Conservation (phyloP, 2,888 invertebrate genomes). For the Prenolepis imparis region DNA sequence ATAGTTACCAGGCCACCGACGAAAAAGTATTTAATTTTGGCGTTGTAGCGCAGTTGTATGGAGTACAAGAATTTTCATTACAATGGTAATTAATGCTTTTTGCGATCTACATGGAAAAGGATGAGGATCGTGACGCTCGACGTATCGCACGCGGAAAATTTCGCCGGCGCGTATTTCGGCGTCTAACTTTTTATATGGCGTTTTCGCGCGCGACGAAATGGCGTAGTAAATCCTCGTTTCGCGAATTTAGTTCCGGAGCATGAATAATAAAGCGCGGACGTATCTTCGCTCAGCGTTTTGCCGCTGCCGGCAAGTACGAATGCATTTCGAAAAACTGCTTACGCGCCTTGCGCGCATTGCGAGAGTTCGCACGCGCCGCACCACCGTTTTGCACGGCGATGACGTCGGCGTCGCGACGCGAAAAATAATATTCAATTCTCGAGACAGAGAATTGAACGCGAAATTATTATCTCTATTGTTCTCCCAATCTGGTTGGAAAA, state of each 20-base stretch:
- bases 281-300: conserved; percentile 59
- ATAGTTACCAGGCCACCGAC: neutral
- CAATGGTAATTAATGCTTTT: conserved; percentile 45
- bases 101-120: conserved; percentile 33
- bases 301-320: conserved; percentile 49
- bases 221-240: conserved; percentile 72
- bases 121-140: conserved; percentile 38
- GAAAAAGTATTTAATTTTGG: conserved; percentile 23
- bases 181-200: conserved; percentile 66
- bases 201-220: conserved; percentile 61
- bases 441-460: neutral
- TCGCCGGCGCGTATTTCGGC: conserved; percentile 55
- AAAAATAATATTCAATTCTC: conserved; percentile 34
- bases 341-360: conserved; percentile 21
- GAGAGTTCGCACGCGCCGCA: conserved; percentile 45
- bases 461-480: conserved; percentile 14
- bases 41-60: neutral
- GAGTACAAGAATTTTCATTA: conserved; percentile 39
- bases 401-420: conserved; percentile 22
- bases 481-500: neutral
- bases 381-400: conserved; percentile 4
- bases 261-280: conserved; percentile 69
- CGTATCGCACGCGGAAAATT: conserved; percentile 56
- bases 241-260: conserved; percentile 66
- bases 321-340: conserved; percentile 61